Conservation (phyloP, 2,113 vertebrate species). For the Ursus arctos region DNA sequence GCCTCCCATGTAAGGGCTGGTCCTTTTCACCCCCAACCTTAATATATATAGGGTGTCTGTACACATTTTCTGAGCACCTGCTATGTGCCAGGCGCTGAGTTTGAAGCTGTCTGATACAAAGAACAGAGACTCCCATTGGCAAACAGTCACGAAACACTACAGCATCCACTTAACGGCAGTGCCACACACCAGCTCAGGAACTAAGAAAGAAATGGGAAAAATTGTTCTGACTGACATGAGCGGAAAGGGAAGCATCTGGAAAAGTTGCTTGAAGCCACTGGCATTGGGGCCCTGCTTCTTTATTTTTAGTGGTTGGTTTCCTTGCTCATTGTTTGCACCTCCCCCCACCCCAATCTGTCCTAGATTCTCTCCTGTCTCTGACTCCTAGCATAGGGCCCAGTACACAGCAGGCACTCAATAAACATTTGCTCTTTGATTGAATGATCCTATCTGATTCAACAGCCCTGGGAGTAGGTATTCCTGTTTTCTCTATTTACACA, state of each 20-base stretch:
- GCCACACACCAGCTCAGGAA: neutral
- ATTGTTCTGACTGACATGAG: neutral
- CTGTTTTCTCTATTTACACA: neutral
- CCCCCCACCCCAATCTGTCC: neutral
- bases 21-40: neutral
- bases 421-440: neutral
- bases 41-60: neutral
- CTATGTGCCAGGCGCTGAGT: neutral
- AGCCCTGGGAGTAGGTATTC: neutral
- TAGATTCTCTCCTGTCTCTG: neutral
- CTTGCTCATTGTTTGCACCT: neutral
- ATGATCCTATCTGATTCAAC: neutral
- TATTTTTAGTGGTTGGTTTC: neutral
- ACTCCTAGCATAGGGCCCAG: neutral
- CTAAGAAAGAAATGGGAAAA: neutral
- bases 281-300: neutral
- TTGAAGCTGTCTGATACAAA: neutral
- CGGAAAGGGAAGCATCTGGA: neutral
- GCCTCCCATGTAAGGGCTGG: neutral
- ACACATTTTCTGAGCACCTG: neutral
- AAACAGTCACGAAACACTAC: neutral
- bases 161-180: no score
- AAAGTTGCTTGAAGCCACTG: neutral
- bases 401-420: neutral
- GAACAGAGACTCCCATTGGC: neutral